Evolutionary conservation across 2,113 vertebrate genomes (phyloP).

Genomic region (Hypomesus transpacificus): DNA sequence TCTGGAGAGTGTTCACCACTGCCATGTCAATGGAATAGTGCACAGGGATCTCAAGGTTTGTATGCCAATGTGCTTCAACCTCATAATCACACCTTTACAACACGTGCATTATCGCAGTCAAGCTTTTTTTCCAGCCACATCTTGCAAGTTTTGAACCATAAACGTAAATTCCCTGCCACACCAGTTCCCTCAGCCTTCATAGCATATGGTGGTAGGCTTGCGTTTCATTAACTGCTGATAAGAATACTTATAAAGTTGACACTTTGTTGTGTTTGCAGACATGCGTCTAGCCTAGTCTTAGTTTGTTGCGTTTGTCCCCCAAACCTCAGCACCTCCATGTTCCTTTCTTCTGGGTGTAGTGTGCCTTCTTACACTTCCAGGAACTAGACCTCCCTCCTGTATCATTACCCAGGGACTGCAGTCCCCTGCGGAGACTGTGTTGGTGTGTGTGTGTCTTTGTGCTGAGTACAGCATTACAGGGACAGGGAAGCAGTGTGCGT

Average conservation of each 20-base stretch:
- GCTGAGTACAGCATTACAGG: neutral
- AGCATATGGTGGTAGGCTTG: too few species aligned
- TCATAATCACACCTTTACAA: too few species aligned
- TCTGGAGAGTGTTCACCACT: conserved; percentile 79
- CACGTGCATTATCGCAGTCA: too few species aligned
- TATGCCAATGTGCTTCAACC: conserved; percentile 23
- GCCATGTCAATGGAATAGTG: conserved; percentile 77
- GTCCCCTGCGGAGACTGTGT: neutral
- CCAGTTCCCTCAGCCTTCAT: too few species aligned
- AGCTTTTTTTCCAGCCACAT: too few species aligned
- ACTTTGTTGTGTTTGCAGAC: too few species aligned
- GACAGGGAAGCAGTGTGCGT: conserved; percentile 31
- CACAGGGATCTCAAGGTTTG: conserved; percentile 80
- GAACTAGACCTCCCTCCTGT: conserved; percentile 13
- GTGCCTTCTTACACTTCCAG: conserved; percentile 7
- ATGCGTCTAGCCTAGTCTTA: too few species aligned
- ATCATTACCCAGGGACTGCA: neutral
- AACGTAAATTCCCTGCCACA: too few species aligned
- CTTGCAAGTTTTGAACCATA: too few species aligned
- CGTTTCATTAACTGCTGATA: too few species aligned
- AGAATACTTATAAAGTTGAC: too few species aligned
- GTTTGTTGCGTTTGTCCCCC: too few species aligned
- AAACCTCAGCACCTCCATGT: conserved; percentile 5
- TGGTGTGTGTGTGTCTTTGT: neutral
- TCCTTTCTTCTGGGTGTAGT: conserved; percentile 13